A percentile compares a stretch with the other conserved stretches of the same genome.
Conservation (phyloP, 2,888 invertebrate genomes). For the Xestia rhomboidea region DNA sequence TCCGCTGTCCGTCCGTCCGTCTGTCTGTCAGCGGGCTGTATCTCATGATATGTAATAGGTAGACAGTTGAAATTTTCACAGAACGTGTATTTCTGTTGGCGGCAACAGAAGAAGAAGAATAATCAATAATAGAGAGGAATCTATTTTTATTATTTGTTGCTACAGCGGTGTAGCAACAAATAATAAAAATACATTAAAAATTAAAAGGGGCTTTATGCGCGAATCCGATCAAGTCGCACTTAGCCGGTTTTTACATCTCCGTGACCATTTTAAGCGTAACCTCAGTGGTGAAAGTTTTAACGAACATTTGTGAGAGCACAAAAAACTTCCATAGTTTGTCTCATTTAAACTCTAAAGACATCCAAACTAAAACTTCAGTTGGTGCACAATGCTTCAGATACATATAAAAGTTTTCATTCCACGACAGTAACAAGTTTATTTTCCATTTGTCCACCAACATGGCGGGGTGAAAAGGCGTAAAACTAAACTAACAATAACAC, state of each 20-base stretch:
- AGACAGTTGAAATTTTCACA: too few relatives aligned
- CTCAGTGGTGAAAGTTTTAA: background rate
- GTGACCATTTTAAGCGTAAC: background rate
- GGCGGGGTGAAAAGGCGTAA: constrained; percentile 20
- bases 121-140: too few relatives aligned
- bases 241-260: background rate
- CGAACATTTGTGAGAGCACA: constrained; percentile 7
- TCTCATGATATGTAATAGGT: too few relatives aligned
- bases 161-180: too few relatives aligned
- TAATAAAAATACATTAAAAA: too few relatives aligned
- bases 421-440: constrained; percentile 48
- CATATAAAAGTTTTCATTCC: constrained; percentile 55
- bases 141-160: too few relatives aligned
- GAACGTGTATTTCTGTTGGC: too few relatives aligned
- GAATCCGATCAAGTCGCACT: too few relatives aligned
- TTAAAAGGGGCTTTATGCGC: too few relatives aligned
- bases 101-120: too few relatives aligned
- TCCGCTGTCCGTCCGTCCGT: too few relatives aligned
- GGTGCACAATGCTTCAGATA: constrained; percentile 30
- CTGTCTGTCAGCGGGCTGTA: too few relatives aligned
- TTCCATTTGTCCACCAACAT: constrained; percentile 43
- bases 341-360: constrained; percentile 34
- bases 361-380: constrained; percentile 22
- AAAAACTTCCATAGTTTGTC: constrained; percentile 33
- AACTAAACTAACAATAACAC: constrained; percentile 48